A percentile compares a stretch with the other conserved stretches of the same genome.
Evolutionary conservation across 2,113 vertebrate genomes (phyloP).

Genomic region (Redunca redunca): DNA sequence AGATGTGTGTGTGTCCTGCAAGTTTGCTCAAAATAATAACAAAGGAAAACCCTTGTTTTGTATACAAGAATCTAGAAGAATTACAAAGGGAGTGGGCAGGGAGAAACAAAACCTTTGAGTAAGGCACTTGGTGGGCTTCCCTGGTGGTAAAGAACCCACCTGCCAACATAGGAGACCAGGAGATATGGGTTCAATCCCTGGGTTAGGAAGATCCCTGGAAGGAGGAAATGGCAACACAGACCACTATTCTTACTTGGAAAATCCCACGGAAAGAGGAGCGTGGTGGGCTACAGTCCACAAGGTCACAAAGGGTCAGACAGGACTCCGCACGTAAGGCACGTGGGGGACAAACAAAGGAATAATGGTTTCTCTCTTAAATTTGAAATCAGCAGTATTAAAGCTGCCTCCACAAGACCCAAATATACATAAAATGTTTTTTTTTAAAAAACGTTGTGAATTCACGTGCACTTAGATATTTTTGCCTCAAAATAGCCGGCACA

Average conservation of each 20-base stretch:
- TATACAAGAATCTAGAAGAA: background rate
- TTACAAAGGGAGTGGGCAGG: background rate
- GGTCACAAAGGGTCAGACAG: background rate
- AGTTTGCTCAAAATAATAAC: background rate
- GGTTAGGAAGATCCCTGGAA: background rate
- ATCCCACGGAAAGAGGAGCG: background rate
- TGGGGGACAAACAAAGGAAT: constrained; percentile 1
- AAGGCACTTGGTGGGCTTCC: background rate
- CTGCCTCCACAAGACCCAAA: background rate
- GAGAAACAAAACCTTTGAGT: background rate
- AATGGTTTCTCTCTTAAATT: background rate
- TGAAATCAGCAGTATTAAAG: background rate
- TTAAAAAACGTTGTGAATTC: background rate
- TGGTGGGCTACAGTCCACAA: background rate
- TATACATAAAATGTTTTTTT: background rate
- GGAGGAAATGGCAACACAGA: background rate
- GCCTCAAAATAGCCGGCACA: background rate
- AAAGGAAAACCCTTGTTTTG: background rate
- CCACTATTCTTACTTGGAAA: background rate
- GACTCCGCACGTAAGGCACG: background rate
- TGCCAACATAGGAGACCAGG: background rate
- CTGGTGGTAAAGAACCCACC: background rate
- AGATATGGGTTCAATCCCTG: background rate
- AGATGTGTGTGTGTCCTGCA: background rate
- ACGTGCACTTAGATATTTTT: background rate